Evolutionary conservation across 2,888 invertebrate species (phyloP), one percentile per base, ranked within the genome.

Genomic region (Dugesia japonica): DNA sequence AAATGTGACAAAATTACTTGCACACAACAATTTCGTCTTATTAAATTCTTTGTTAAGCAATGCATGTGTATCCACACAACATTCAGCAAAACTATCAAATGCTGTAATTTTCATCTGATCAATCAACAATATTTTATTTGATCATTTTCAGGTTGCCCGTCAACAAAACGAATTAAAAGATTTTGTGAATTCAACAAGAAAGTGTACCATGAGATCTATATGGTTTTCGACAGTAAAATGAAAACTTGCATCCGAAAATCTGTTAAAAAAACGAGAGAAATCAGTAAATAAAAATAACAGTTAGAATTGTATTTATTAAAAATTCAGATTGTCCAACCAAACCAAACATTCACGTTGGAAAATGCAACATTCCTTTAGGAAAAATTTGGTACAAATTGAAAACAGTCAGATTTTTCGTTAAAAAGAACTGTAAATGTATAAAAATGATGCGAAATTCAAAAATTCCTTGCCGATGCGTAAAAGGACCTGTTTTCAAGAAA

Each of bases 1-100:
- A 56, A 56, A 56, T 56, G 56, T 56, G 56, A 56, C 56, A 56
- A 56, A 56, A 56, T 56, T 9, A 56, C 56, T 4, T 56, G 56
- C 17, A 56, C 56, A 1, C 4, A 56, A n/a, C 4, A 4, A 4
- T 9, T 56, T 56, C 4, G 23, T 9, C 7, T 56, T 20, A 56
- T 56, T 23, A 56, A 56, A 56, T 56, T 56, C 23, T 56, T 13
- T 23, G n/a, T n/a, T 4, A 56, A 56, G 17, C 4, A 56, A n/a
- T 56, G 56, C 17, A 4, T 4, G 7, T 56, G 56, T n/a, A 4
- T 9, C 4, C 56, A 56, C n/a, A 56, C 4, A 56, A 20, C 56
- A 23, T 20, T 20, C n/a, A 56, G 4, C 1, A 56, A 23, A n/a
- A n/a, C 20, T n/a, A 56, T 56, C 56, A 56, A 56, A 56, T 56